Evolutionary conservation across 2,888 invertebrate genomes (phyloP), one percentile per base, ranked within the genome.

Genomic region (Acronicta leporina): DNA sequence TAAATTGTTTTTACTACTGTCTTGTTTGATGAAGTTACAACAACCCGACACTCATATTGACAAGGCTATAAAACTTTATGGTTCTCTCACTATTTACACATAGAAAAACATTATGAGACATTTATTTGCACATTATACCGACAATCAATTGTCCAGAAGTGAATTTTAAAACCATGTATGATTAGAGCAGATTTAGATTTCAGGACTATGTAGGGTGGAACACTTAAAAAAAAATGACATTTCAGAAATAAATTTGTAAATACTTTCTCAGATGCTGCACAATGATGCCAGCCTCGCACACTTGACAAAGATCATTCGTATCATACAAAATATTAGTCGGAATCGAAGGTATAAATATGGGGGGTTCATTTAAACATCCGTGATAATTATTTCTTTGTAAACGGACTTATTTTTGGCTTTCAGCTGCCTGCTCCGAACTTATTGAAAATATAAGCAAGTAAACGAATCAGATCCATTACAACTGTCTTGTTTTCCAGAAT

Each of bases 401-500:
- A 63, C 54, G 52, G 55, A 73, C 81, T 81, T 38, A 38, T 38
- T 81, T 76, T 85, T 84, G 83, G 83, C 84, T 63, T 67, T 57
- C 65, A 83, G 86, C 84, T 80, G 71, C 63, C 62, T 63, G 56
- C 53, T 71, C 54, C 60, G 53, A 59, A 58, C 38, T 55, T 75
- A 75, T 79, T 67, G 68, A 53, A 47, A 74, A 81, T 72, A 81
- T 80, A 80, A 80, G 70, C 80, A 78, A 73, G 68, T 77, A 79
- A 83, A 75, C 76, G 79, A 75, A 77, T 74, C 63, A 76, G 74
- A 68, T 53, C 55, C 56, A 59, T 59, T 56, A 70, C 73, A 72
- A 76, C 73, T 80, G 78, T 70, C 66, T 71, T 64, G 79, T 78
- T 82, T 84, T 77, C 79, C 72, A 66, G 82, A 85, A 83, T 77